A percentile compares a stretch with the other conserved stretches of the same genome.
phyloP scores from a whole-genome alignment of 2,888 invertebrate genomes.

The Ethmia dodecea region DNA sequence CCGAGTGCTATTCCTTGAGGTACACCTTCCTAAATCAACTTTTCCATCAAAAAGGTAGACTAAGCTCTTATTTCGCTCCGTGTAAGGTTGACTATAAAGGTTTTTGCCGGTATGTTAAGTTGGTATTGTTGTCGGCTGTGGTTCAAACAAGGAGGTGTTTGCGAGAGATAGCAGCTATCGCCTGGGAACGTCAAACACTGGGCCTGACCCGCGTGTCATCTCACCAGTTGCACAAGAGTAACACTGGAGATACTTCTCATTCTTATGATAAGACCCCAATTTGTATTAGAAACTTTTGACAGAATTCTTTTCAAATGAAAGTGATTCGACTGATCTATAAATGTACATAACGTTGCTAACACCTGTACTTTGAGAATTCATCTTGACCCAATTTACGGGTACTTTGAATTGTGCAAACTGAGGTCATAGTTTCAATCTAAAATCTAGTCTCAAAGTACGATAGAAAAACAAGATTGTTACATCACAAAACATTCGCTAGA shows the following conservation, averaged over 20 bases:
- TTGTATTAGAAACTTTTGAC: too few relatives aligned
- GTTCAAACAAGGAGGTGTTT: slow-evolving; percentile 72
- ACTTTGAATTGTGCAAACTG: too few relatives aligned
- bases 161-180: slow-evolving; percentile 71
- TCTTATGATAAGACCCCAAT: slow-evolving; percentile 1
- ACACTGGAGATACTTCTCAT: slow-evolving; percentile 26
- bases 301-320: too few relatives aligned
- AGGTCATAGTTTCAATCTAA: too few relatives aligned
- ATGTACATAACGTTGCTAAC: too few relatives aligned
- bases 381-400: too few relatives aligned
- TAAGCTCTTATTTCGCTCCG: slow-evolving; percentile 9
- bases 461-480: too few relatives aligned
- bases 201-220: slow-evolving; percentile 57
- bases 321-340: too few relatives aligned
- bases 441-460: too few relatives aligned
- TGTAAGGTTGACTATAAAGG: slow-evolving; percentile 22
- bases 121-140: slow-evolving; percentile 47
- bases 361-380: too few relatives aligned
- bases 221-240: slow-evolving; percentile 45
- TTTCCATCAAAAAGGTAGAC: slow-evolving; percentile 2
- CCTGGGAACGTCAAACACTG: slow-evolving; percentile 74
- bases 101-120: slow-evolving; percentile 5
- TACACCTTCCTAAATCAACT: slow-evolving; percentile 19
- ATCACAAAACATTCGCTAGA: too few relatives aligned
- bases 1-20: slow-evolving; percentile 4